Percentiles rank a stretch among this genome's conserved stretches.
Conservation (phyloP, 2,797 vertebrate genomes). For the Poecilia picta region DNA sequence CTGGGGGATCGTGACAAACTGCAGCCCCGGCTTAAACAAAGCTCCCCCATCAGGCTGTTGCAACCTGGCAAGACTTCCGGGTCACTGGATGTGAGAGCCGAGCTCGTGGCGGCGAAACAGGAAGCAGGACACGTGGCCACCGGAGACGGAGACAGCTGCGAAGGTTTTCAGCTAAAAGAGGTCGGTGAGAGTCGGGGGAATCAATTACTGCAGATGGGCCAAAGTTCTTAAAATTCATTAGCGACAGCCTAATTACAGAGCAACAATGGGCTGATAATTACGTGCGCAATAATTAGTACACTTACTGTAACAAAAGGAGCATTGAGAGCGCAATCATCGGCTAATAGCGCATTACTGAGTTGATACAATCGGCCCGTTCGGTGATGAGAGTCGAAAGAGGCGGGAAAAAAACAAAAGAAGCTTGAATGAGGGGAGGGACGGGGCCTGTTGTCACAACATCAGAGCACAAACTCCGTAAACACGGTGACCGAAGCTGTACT, state of each 20-base stretch:
- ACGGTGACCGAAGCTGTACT: not conserved
- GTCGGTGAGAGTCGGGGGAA: slow-evolving; percentile 66
- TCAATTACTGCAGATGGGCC: slow-evolving; percentile 69
- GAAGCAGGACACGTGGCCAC: slow-evolving; percentile 33
- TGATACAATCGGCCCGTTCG: slow-evolving; percentile 71
- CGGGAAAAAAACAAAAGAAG: slow-evolving; percentile 14
- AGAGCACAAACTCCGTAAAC: not conserved
- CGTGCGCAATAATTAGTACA: slow-evolving; percentile 77
- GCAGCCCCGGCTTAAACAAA: slow-evolving; percentile 46
- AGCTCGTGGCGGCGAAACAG: slow-evolving; percentile 43
- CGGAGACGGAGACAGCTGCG: slow-evolving; percentile 28
- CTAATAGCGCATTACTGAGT: slow-evolving; percentile 72
- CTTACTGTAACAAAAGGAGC: slow-evolving; percentile 69
- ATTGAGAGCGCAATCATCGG: slow-evolving; percentile 65
- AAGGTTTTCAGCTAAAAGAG: slow-evolving; percentile 64
- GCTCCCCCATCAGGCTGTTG: slow-evolving; percentile 45
- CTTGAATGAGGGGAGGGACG: not conserved
- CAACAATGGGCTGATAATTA: slow-evolving; percentile 79
- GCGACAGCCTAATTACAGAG: slow-evolving; percentile 74
- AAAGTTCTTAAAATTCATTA: slow-evolving; percentile 77
- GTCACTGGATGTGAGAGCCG: slow-evolving; percentile 50
- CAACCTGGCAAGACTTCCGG: slow-evolving; percentile 63
- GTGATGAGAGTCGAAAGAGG: slow-evolving; percentile 57
- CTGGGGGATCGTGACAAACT: slow-evolving; percentile 44
- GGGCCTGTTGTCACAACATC: slow-evolving; percentile 14